A percentile compares a stretch with the other conserved stretches of the same genome.
phyloP scores from a whole-genome alignment of 2,888 invertebrate genomes.

The Meloe dianella region DNA sequence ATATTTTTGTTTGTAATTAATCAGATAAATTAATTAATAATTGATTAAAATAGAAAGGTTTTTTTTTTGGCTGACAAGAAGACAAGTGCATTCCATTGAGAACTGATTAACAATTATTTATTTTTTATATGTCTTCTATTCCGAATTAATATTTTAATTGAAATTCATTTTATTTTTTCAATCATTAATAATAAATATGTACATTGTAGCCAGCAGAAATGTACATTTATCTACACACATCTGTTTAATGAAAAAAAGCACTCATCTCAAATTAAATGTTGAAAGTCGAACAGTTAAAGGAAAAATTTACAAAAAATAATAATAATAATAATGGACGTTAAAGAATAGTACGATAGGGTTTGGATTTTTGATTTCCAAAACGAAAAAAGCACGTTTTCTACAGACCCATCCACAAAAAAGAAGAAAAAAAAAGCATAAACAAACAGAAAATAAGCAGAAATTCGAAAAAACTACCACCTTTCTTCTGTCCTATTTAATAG shows the following conservation, averaged over 20 bases:
- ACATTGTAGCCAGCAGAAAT: conserved; percentile 1
- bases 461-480: not conserved
- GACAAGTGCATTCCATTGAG: conserved; percentile 10
- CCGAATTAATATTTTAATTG: not conserved
- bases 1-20: not conserved
- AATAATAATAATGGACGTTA: conserved; percentile 1
- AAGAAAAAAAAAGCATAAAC: not conserved
- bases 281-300: not conserved
- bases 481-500: not conserved
- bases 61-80: too few species aligned
- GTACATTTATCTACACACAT: not conserved
- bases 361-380: not conserved
- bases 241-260: not conserved
- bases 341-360: not conserved
- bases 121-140: not conserved
- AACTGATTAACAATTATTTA: not conserved
- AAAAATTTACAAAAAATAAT: not conserved
- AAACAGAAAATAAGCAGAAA: not conserved
- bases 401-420: not conserved
- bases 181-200: not conserved
- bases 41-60: too few species aligned
- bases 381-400: not conserved
- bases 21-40: not conserved
- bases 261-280: not conserved
- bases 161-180: not conserved